Base-by-base conservation (phyloP, 2,797 vertebrate genomes). In the Neolamprologus multifasciatus region DNA sequence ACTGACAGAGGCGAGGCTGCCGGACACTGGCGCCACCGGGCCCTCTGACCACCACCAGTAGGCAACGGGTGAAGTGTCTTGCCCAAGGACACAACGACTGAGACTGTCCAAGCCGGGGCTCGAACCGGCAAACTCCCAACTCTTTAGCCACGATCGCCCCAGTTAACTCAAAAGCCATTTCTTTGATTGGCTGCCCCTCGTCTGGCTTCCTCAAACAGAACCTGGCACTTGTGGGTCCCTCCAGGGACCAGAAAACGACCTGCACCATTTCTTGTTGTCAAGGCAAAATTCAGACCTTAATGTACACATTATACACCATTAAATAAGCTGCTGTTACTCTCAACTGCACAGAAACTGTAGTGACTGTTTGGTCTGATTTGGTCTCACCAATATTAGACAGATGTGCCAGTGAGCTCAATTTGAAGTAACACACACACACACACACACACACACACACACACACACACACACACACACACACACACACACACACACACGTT, bases 1-100 rank as follows among this genome's bases (percentile, higher is more conserved):
- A 52, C 5, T 7, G n/a, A 52, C 51, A 21, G 51, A 52, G 51
- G 6, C n/a, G 2, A 52, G 51, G n/a, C 51, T 52, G n/a, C n/a
- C 6, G 3, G 1, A 52, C n/a, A 52, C 50, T 51, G 50, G 9
- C 3, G 1, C 50, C 50, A 51, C 51, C 0, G 10, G n/a, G n/a
- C 17, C 48, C 5, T 19, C 17, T 50, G 48, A 19, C 48, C 48
- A 50, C 17, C 48, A 50, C 17, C 17, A 50, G 48, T 50, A 19
- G 48, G 17, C 48, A 50, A 48, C 16, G 16, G 48, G 48, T 50
- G 0, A 50, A 9, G 48, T 9, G 48, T 19, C 8, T 50, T 6
- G 1, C 17, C 48, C 48, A 50, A 50, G 48, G 48, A 50, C 48
- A 19, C 17, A 45, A 17, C 7, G 0, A 50, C 48, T 0, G 5